Evolutionary conservation across 1,140 invertebrate species (phyloP).

Genomic region (Nasonia vitripennis): DNA sequence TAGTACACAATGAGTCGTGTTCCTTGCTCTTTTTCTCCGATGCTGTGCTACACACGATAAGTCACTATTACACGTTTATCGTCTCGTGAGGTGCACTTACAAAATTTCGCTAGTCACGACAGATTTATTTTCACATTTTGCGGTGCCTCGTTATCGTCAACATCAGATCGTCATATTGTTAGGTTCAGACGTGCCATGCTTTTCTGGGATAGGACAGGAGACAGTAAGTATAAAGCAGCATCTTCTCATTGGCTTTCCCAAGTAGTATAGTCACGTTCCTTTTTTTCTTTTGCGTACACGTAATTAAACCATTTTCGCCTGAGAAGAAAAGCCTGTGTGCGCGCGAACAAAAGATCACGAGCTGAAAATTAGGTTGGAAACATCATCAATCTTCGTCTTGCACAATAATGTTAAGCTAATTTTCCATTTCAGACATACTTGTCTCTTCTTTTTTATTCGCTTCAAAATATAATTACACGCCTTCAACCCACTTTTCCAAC

Average conservation of each 20-base stretch:
- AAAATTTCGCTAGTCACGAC: not conserved
- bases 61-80: not conserved
- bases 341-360: not conserved
- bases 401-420: too few relatives aligned
- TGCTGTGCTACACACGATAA: not conserved
- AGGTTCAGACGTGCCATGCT: conserved; percentile 39
- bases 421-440: too few relatives aligned
- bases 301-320: not conserved
- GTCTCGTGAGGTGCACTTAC: conserved; percentile 4
- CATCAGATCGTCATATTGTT: conserved; percentile 1
- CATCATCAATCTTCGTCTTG: not conserved
- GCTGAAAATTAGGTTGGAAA: not conserved
- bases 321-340: not conserved
- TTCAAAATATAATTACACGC: too few relatives aligned
- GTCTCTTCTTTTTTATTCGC: too few relatives aligned
- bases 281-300: not conserved
- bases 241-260: not conserved
- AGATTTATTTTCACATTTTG: conserved; percentile 12
- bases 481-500: too few relatives aligned
- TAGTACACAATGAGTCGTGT: too few relatives aligned
- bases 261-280: not conserved
- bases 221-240: not conserved
- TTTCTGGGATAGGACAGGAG: not conserved
- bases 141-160: conserved; percentile 21
- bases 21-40: too few relatives aligned